Conservation (phyloP, 2,113 vertebrate species). For the Chaetops frenatus region DNA sequence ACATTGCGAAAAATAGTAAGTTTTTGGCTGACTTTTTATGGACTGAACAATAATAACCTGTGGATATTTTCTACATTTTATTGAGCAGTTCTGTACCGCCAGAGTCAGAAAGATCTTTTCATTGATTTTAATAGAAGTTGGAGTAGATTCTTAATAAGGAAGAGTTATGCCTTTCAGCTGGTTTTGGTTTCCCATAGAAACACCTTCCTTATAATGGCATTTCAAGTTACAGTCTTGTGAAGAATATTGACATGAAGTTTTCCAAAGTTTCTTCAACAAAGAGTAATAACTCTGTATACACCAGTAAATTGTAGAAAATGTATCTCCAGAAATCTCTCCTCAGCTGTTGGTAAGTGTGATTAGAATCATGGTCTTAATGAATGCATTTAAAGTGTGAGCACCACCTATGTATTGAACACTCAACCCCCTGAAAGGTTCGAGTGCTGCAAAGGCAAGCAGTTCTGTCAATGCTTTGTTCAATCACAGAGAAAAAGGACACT, state of each 20-base stretch:
- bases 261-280: neutral
- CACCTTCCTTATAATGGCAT: neutral
- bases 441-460: neutral
- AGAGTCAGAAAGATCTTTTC: neutral
- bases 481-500: neutral
- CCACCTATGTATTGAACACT: neutral
- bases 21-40: slow-evolving; percentile 1
- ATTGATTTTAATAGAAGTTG: slow-evolving; percentile 16
- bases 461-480: neutral
- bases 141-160: neutral
- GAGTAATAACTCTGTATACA: neutral
- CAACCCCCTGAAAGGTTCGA: neutral
- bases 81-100: neutral
- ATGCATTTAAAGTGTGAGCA: neutral
- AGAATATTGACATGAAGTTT: neutral
- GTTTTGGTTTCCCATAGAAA: neutral
- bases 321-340: neutral
- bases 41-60: slow-evolving; percentile 17
- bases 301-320: neutral
- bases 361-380: neutral
- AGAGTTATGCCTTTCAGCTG: neutral
- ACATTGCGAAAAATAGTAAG: neutral
- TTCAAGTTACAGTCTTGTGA: neutral
- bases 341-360: neutral
- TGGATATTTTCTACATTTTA: neutral